These are phyloP conservation scores for Diaperis boleti DNA, from an alignment of 2,888 invertebrate species.

Conservation along the genomic window DNA sequence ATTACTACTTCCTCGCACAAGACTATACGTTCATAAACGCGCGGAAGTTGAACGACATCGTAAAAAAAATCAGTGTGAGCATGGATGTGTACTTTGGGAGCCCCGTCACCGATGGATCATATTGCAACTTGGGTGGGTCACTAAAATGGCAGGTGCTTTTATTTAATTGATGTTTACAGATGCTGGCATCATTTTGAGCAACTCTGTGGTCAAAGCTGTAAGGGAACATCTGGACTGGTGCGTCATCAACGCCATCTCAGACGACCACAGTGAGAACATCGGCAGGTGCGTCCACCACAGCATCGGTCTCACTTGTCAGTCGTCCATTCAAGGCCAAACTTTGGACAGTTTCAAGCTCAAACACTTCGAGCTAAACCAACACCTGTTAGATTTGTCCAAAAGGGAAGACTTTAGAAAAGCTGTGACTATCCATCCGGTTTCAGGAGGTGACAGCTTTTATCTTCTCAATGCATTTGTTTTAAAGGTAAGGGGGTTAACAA, in stretches of 20 bases:
- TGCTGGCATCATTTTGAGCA: conserved; percentile 89
- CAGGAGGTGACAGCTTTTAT: conserved; percentile 74
- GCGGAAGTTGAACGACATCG: conserved; percentile 77
- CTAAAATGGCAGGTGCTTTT: too few relatives aligned
- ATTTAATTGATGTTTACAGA: too few relatives aligned
- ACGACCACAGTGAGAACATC: conserved; percentile 86
- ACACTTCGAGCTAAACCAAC: conserved; percentile 64
- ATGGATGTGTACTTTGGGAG: conserved; percentile 88
- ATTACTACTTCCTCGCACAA: conserved; percentile 91
- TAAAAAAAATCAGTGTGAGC: conserved; percentile 84
- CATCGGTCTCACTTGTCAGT: conserved; percentile 73
- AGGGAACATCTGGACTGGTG: conserved; percentile 89
- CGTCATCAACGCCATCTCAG: conserved; percentile 85
- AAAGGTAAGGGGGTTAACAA: conserved; percentile 67
- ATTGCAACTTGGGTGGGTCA: conserved; percentile 77
- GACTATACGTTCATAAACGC: conserved; percentile 90
- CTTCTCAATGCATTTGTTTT: conserved; percentile 80
- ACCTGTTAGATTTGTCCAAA: conserved; percentile 64
- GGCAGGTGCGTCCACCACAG: conserved; percentile 88
- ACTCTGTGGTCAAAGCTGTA: conserved; percentile 84
- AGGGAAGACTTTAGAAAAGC: conserved; percentile 69
- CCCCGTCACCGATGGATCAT: conserved; percentile 72
- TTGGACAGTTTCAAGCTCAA: conserved; percentile 66
- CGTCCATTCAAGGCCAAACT: conserved; percentile 67
- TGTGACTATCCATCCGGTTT: conserved; percentile 76